Evolutionary conservation across 1,140 invertebrate species (phyloP), one percentile per base, ranked within the genome.

Genomic region (Aphelenchoides avenae): DNA sequence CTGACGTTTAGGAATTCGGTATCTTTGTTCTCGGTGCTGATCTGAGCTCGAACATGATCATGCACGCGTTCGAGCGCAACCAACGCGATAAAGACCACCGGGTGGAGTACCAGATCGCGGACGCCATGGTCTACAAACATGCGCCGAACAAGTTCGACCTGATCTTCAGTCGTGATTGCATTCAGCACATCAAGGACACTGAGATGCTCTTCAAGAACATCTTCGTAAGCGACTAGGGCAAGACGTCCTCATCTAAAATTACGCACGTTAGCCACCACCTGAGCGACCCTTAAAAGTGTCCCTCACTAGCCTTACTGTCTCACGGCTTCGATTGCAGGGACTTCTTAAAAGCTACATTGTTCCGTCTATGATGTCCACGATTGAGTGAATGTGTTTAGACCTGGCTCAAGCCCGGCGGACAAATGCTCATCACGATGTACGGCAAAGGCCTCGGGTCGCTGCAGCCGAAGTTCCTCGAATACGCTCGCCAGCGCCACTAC

Each of bases 161-260:
- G 3, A 78, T 85, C 27, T 85, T 83, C 77, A 83, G 81, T 42
- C 64, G 84, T 46, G 84, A 85, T 64, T 82, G 83, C 5, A 82
- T 85, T 57, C 78, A 85, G 20, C 84, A 85, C 68, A 85, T 85
- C 57, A 64, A 74, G 27, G 82, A 85, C 58, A 84, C 84, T 61
- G 70, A 80, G 18, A 55, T 71, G 7, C 75, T 85, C 1, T 85
- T 84, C 66, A 60, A 69, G 29, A 78, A 78, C 43, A 82, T 84
- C 51, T 66, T 43, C 57, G 52, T 57, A 22, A 30, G 50, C 58
- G 44, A 56, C 9, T 30, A 11, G 26, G 5, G 2, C 9, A n/a
- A n/a, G n/a, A n/a, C n/a, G n/a, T n/a, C n/a, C n/a, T 61, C 57
- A 49, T 66, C 51, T 57, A 22, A 30, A 33, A 44, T 56, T 20